Evolutionary conservation across 2,797 vertebrate species (phyloP).

Genomic region (Gymnothorax javanicus): DNA sequence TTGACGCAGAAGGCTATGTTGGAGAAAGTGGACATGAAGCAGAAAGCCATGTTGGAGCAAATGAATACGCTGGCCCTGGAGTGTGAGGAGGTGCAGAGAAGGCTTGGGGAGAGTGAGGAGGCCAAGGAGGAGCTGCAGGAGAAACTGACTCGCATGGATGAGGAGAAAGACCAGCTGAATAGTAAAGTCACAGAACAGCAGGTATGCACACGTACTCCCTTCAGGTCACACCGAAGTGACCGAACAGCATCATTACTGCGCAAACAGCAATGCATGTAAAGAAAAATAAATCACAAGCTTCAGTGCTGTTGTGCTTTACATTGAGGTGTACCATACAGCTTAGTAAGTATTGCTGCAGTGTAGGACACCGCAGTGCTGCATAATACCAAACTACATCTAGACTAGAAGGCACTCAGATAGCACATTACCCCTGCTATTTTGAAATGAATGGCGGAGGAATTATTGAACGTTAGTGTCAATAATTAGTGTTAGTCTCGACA

Average conservation of each 20-base stretch:
- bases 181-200: conserved; percentile 71
- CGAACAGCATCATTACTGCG: not conserved
- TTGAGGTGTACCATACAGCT: not conserved
- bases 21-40: conserved; percentile 76
- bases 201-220: conserved; percentile 56
- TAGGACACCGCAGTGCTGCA: not conserved
- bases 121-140: conserved; percentile 54
- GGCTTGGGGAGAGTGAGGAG: conserved; percentile 70
- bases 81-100: conserved; percentile 73
- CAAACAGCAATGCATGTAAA: not conserved
- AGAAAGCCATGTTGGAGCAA: conserved; percentile 75
- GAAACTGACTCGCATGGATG: conserved; percentile 63
- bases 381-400: not conserved
- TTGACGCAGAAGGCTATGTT: conserved; percentile 78
- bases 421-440: too few species aligned
- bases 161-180: conserved; percentile 60
- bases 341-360: not conserved
- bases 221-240: not conserved
- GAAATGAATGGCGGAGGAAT: too few species aligned
- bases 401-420: not conserved
- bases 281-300: not conserved
- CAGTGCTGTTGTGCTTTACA: not conserved
- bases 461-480: too few species aligned
- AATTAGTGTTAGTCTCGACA: too few species aligned
- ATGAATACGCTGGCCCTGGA: conserved; percentile 77